Percentiles rank a stretch among this genome's conserved stretches.
Conservation (phyloP, 37 sponge, comb jelly and placozoan species). For the Lycopodina hypogea region DNA sequence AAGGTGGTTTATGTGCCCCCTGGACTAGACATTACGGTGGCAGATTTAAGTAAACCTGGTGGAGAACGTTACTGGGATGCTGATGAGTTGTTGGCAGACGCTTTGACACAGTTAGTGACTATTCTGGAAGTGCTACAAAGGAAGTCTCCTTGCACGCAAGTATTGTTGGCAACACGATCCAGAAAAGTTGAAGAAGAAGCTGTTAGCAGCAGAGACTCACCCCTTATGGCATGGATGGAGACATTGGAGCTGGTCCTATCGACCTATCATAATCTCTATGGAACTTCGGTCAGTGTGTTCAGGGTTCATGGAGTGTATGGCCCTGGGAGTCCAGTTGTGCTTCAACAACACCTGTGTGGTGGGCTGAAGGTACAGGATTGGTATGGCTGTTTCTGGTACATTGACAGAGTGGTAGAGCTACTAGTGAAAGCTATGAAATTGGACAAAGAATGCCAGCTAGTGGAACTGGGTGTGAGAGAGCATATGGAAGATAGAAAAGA, state of each 20-base stretch:
- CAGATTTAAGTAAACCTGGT: neutral
- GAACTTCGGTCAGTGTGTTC: conserved; percentile 6
- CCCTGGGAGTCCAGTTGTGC: conserved; percentile 36
- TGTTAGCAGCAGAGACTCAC: neutral
- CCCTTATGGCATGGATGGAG: conserved; percentile 6
- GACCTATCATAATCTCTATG: conserved; percentile 33
- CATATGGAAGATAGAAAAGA: neutral
- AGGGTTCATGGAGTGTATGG: conserved; percentile 35
- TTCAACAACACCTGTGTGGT: neutral
- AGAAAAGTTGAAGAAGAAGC: neutral
- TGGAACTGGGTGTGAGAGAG: neutral
- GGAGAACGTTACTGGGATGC: neutral
- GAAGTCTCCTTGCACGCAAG: neutral
- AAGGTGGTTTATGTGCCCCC: conserved; percentile 26
- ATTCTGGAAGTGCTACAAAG: conserved; percentile 27
- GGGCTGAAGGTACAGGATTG: neutral
- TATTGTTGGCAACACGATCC: conserved; percentile 19
- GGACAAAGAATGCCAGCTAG: neutral
- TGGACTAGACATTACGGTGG: neutral
- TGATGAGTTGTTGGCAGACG: neutral
- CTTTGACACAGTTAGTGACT: conserved; percentile 29
- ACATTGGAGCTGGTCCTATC: conserved; percentile 29
- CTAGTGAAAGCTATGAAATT: neutral
- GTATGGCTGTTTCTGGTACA: conserved; percentile 32
- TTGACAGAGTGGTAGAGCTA: conserved; percentile 3